Evolutionary conservation across 92 coral and sea anemone genomes (phyloP).

Genomic region (Ricordea florida): DNA sequence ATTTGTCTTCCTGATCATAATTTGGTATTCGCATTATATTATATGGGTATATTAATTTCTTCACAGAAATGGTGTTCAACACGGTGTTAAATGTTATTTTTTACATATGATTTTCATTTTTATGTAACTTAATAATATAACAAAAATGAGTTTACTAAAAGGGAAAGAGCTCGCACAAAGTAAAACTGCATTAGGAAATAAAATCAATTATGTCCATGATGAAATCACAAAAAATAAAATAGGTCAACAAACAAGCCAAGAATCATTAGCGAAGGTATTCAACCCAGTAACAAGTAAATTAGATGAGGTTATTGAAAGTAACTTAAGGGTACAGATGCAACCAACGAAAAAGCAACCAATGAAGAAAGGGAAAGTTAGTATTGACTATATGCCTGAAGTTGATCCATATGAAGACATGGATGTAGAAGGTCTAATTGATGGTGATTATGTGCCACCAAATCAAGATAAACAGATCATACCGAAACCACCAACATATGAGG

Average conservation of each 20-base stretch:
- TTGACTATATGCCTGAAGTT: too few relatives aligned
- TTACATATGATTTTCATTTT: too few relatives aligned
- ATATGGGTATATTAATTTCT: not conserved
- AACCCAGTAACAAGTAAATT: too few relatives aligned
- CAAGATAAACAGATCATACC: not conserved
- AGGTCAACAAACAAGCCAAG: not conserved
- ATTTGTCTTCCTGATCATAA: too few relatives aligned
- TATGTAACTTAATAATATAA: not conserved
- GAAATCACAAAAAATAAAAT: not conserved
- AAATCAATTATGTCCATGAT: too few relatives aligned
- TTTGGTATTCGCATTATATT: not conserved
- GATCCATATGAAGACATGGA: not conserved
- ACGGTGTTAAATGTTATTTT: too few relatives aligned
- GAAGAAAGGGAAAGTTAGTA: too few relatives aligned
- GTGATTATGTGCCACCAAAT: not conserved
- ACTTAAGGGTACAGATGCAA: too few relatives aligned
- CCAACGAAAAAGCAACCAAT: too few relatives aligned
- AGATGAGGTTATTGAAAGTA: too few relatives aligned
- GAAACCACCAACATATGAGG: not conserved
- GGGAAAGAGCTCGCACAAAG: not conserved
- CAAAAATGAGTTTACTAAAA: not conserved
- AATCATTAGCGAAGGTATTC: not conserved
- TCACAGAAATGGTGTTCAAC: not conserved
- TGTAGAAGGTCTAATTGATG: not conserved
- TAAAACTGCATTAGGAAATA: too few relatives aligned